Evolutionary conservation across 2,888 invertebrate species (phyloP), one percentile per base, ranked within the genome.

Genomic region (Caenorhabditis afra): DNA sequence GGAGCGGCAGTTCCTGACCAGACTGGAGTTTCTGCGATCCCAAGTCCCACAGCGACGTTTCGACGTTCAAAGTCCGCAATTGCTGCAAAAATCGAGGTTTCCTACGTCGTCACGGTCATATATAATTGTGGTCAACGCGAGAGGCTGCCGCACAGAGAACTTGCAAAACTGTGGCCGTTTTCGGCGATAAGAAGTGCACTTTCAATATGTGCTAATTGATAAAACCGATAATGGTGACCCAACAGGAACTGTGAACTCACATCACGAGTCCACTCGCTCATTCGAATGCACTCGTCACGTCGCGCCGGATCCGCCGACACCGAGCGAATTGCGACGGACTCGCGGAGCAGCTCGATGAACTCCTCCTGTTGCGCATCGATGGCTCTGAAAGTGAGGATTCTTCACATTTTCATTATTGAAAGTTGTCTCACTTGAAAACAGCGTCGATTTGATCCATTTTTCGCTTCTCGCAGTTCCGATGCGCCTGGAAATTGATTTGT

Each of bases 231-330:
- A 29, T 5, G 7, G n/a, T n/a, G 29, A 29, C 4, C 7, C 61
- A 55, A 52, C 57, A 37, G n/a, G 53, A 65, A 52, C 12, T 45
- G n/a, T n/a, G 49, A 65, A 70, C 74, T 71, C 35, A 90, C 90
- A 66, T 83, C 73, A 61, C 87, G 81, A 14, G 89, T 81, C 95
- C 96, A 97, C 81, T 95, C 92, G 35, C 95, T 93, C 96, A 97
- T 96, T 85, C 93, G 93, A 16, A 94, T 92, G 83, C 96, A 94
- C 83, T 97, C 96, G 16, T 92, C 91, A 53, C 97, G 93, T 81
- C 93, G 93, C 77, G 95, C 94, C 3, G 94, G 93, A 94, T 95
- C 95, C 89, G 95, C 94, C 23, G 97, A 97, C n/a, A 98, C 96
- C 5, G 96, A 96, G 86, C 94, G 94, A 89, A 98, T 97, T 3